phyloP scores from a whole-genome alignment of 2,888 invertebrate species.

The Invenusta paracnida region DNA sequence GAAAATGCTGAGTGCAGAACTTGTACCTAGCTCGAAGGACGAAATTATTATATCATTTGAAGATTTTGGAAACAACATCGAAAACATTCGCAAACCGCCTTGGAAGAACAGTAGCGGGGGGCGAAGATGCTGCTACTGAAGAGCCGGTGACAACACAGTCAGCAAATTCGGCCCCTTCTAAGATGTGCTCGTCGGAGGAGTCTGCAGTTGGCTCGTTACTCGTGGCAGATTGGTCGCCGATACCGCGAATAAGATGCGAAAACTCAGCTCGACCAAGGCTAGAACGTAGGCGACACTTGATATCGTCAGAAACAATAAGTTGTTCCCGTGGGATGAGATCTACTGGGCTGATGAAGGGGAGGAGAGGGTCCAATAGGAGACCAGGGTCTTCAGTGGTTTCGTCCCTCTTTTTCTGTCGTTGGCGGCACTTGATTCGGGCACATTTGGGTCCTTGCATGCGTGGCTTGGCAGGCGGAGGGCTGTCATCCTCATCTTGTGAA shows the following conservation, averaged over 20 bases:
- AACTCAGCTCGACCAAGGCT: background rate
- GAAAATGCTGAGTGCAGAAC: too few relatives aligned
- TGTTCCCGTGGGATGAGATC: slow-evolving; percentile 19
- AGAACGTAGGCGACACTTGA: background rate
- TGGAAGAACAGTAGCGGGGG: background rate
- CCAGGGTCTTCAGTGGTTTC: background rate
- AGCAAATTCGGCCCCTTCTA: background rate
- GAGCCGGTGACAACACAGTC: background rate
- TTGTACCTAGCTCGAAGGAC: too few relatives aligned
- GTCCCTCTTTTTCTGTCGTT: too few relatives aligned
- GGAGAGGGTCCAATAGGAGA: background rate
- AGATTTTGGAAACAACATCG: background rate
- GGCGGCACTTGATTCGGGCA: background rate
- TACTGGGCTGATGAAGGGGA: background rate
- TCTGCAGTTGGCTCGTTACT: background rate
- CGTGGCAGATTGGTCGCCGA: background rate
- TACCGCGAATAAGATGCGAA: background rate
- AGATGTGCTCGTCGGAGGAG: background rate
- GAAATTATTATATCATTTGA: too few relatives aligned
- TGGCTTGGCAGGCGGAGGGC: background rate
- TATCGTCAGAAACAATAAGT: background rate
- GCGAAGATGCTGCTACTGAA: background rate
- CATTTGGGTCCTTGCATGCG: background rate
- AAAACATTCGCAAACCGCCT: background rate
- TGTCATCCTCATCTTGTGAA: background rate